Evolutionary conservation across 2,888 invertebrate species (phyloP).

Genomic region (Plutella xylostella): DNA sequence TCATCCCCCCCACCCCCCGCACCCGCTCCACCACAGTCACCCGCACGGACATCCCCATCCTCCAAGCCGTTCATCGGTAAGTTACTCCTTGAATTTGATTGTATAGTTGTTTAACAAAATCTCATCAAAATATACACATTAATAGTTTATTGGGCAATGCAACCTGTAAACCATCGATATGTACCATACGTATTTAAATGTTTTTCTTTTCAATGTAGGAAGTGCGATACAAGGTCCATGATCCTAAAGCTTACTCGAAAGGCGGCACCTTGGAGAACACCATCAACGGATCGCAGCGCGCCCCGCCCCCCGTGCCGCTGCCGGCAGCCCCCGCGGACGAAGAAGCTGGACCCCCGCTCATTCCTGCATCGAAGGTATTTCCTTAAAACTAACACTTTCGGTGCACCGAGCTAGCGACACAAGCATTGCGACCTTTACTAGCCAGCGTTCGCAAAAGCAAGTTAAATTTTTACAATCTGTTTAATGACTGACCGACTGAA

Average conservation of each 20-base stretch:
- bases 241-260: conserved; percentile 87
- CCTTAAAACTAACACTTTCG: too few species aligned
- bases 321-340: conserved; percentile 61
- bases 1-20: conserved; percentile 10
- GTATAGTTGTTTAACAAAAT: too few species aligned
- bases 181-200: background rate
- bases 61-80: conserved; percentile 9
- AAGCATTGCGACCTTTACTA: too few species aligned
- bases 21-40: conserved; percentile 10
- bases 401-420: too few species aligned
- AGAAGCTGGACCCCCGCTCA: conserved; percentile 71
- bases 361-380: conserved; percentile 78
- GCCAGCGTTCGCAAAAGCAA: too few species aligned
- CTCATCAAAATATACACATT: too few species aligned
- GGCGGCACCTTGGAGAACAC: conserved; percentile 86
- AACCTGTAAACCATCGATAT: too few species aligned
- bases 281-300: conserved; percentile 77
- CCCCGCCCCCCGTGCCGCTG: conserved; percentile 62
- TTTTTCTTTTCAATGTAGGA: conserved; percentile 72
- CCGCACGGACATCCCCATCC: conserved; percentile 60
- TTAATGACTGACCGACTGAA: too few species aligned
- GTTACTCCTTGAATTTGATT: too few species aligned
- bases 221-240: conserved; percentile 89
- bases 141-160: too few species aligned
- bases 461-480: too few species aligned